Base-by-base conservation (phyloP, 2,113 vertebrate genomes). In the Zosterops borbonicus region DNA sequence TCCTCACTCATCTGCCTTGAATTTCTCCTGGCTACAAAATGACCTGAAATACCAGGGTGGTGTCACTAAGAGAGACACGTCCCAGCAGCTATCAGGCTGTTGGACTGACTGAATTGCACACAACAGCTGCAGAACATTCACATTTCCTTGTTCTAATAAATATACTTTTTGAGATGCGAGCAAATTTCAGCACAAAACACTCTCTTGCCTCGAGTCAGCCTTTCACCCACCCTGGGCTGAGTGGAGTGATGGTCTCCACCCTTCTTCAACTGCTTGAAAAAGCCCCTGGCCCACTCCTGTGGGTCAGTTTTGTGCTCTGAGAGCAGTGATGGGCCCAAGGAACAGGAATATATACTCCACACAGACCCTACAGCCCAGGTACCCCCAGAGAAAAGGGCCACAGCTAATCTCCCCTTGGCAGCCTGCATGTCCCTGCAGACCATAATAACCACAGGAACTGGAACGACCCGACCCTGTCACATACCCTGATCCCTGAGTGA, bases 361-460 rank as follows among this genome's bases (percentile, higher is more conserved):
- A 11, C 15, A 12, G 53, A 63, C 47, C 41, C 33, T 27, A 6
- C 37, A 18, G 42, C 23, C 29, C 56, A 75, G 65, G 65, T 39
- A 68, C 17, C 42, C 14, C 28, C 55, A 29, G 6, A 58, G 59
- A 31, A 44, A 21, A 89, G 29, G 39, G 20, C 46, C 83, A 78
- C 94, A 87, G 91, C 83, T 96, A 79, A 91, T 90, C 89, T 50
- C 49, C 58, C 42, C 58, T 12, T 60, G 89, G 95, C 87, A 82
- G 73, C 69, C 21, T 17, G 71, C 56, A 13, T 41, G 56, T 71
- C 69, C 63, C 85, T 37, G 39, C 59, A 89, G 77, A 47, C 53
- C 58, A 9, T 12, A 82, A 89, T 60, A 82, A 49, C 11, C 7
- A 1, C 49, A 31, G 82, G 78, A 82, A 75, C 92, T 91, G 58